Base-by-base conservation (phyloP, 2,113 vertebrate genomes). In the Lepus europaeus region DNA sequence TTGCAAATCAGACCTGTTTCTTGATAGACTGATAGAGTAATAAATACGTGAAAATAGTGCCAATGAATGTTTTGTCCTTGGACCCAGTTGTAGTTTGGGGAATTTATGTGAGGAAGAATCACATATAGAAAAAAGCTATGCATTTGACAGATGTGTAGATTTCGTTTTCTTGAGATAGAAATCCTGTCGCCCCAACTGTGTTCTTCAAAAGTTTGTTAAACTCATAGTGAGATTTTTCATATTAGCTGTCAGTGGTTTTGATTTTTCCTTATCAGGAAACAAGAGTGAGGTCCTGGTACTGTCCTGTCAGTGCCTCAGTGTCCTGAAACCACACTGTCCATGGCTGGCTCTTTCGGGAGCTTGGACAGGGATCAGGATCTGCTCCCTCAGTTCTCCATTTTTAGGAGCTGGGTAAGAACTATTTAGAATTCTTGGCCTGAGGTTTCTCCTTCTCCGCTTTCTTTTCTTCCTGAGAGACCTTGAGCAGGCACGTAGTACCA, bases 31-130 rank as follows among this genome's bases (percentile, higher is more conserved):
- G 64, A 16, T 39, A 76, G 17, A 84, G 39, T 29, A 90, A 76
- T 14, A 5, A 19, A 59, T 31, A 87, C 23, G 22, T 7, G 45
- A 73, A 87, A 56, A 66, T 87, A 61, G 14, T 53, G 20, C 33
- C 25, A 56, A 31, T 49, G 45, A 66, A 9, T 74, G 76, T 76
- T 84, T 93, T 94, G 64, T 90, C 19, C 51, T 87, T 70, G n/a
- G 39, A 29, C 51, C 68, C 9, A 51, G 1, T 87, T 93, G 23
- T 51, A 81, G 33, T 70, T 83, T 80, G 6, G 23, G 69, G 4
- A 64, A 49, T 39, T 25, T 23, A 64, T n/a, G 2, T 79, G 61
- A 56, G 36, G 59, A 95, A 66, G 63, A 36, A 61, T 56, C 5
- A 69, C 11, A 39, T 29, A 0, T 9, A 22, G 25, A 33, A 61